Conservation (phyloP, 2,113 vertebrate species). For the Verasper variegatus region DNA sequence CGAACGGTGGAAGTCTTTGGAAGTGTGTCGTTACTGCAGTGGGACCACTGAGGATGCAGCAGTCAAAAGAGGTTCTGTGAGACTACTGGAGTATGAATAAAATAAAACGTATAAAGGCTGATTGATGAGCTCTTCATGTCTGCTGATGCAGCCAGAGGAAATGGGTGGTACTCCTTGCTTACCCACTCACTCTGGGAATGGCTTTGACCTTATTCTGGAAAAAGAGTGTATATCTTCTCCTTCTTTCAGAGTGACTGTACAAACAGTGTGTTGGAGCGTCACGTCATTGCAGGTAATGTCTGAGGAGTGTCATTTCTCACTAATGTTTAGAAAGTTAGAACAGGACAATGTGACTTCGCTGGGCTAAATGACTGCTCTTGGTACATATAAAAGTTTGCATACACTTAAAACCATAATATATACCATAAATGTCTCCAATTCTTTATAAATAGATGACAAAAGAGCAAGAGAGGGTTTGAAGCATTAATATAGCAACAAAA, state of each 20-base stretch:
- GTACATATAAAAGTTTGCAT: no score
- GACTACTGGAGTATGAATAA: constrained; percentile 54
- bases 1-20: constrained; percentile 43
- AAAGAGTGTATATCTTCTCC: constrained; percentile 37
- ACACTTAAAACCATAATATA: no score
- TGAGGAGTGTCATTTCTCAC: neutral
- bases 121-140: constrained; percentile 50
- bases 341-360: no score
- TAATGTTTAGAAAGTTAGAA: neutral
- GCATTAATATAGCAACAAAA: no score
- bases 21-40: constrained; percentile 64
- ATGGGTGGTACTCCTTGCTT: constrained; percentile 52
- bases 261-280: constrained; percentile 19
- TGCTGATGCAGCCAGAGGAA: constrained; percentile 51
- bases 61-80: constrained; percentile 74
- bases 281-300: constrained; percentile 33
- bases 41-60: constrained; percentile 37
- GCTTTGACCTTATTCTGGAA: constrained; percentile 66
- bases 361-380: no score
- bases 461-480: no score
- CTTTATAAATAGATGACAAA: no score
- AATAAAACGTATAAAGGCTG: constrained; percentile 55
- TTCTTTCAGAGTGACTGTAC: constrained; percentile 27
- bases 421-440: no score
- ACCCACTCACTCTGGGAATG: constrained; percentile 32